Conservation (phyloP, 2,888 invertebrate genomes). For the Lepidonotus clava region DNA sequence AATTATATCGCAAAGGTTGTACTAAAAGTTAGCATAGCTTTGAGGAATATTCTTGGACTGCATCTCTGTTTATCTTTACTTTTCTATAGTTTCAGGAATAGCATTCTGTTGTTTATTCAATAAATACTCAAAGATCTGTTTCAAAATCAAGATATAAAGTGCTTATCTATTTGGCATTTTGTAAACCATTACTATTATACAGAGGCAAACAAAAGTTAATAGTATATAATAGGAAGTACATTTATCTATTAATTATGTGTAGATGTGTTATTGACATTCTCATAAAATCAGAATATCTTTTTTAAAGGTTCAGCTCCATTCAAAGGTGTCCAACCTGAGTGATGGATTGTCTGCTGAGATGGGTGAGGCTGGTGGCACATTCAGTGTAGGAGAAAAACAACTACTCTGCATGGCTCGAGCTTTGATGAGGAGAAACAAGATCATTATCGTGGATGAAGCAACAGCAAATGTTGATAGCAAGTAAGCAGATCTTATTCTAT, state of each 20-base stretch:
- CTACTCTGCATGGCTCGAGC: neutral
- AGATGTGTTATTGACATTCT: neutral
- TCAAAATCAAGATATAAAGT: no score
- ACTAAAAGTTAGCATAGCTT: no score
- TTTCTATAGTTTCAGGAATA: no score
- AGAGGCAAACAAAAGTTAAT: no score
- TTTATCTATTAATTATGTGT: neutral
- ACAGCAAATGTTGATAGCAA: conserved; percentile 32
- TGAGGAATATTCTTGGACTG: no score
- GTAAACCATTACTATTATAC: no score
- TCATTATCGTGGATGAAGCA: neutral
- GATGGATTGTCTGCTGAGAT: neutral
- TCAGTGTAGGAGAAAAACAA: conserved; percentile 16
- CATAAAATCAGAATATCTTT: neutral
- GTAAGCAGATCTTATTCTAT: no score
- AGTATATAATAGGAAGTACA: no score
- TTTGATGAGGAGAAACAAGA: neutral
- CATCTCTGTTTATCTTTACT: no score
- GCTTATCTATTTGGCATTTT: no score
- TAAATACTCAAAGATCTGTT: no score
- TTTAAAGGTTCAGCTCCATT: neutral
- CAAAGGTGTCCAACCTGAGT: neutral
- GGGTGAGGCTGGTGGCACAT: neutral
- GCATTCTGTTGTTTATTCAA: no score
- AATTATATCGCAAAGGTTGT: neutral